phyloP scores from a whole-genome alignment of 2,888 invertebrate species.

The Erebia ligea region DNA sequence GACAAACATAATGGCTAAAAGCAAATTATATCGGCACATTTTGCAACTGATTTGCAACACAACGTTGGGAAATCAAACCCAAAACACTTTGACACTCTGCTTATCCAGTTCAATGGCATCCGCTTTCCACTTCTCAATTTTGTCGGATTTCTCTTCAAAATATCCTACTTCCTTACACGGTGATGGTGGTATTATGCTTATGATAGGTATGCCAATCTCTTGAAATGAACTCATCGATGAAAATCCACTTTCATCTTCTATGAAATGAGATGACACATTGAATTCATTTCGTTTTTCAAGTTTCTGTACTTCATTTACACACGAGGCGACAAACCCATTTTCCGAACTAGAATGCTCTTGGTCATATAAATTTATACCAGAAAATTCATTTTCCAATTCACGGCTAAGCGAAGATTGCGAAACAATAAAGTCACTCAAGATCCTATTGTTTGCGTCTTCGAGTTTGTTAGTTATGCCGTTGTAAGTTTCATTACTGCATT shows the following conservation, averaged over 20 bases:
- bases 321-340: slow-evolving; percentile 43
- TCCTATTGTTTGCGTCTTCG: slow-evolving; percentile 51
- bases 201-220: slow-evolving; percentile 88
- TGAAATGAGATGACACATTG: slow-evolving; percentile 63
- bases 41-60: slow-evolving; percentile 11
- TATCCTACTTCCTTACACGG: slow-evolving; percentile 72
- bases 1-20: slow-evolving; percentile 22
- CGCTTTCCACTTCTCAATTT: slow-evolving; percentile 66
- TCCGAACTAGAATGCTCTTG: slow-evolving; percentile 46
- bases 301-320: slow-evolving; percentile 48
- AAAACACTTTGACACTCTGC: slow-evolving; percentile 75
- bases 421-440: slow-evolving; percentile 53
- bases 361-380: slow-evolving; percentile 51
- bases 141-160: slow-evolving; percentile 59
- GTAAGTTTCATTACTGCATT: slow-evolving; percentile 50
- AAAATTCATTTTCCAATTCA: slow-evolving; percentile 58
- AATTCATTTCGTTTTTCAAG: slow-evolving; percentile 61
- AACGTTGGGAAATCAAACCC: slow-evolving; percentile 60
- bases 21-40: slow-evolving; percentile 17
- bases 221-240: slow-evolving; percentile 93
- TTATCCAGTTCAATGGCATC: slow-evolving; percentile 64
- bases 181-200: slow-evolving; percentile 77
- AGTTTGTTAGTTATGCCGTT: slow-evolving; percentile 52
- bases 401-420: slow-evolving; percentile 54
- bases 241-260: slow-evolving; percentile 93